These are phyloP conservation scores for Aphodius granarius DNA, from an alignment of 2,888 invertebrate genomes.

Conservation along the genomic window DNA sequence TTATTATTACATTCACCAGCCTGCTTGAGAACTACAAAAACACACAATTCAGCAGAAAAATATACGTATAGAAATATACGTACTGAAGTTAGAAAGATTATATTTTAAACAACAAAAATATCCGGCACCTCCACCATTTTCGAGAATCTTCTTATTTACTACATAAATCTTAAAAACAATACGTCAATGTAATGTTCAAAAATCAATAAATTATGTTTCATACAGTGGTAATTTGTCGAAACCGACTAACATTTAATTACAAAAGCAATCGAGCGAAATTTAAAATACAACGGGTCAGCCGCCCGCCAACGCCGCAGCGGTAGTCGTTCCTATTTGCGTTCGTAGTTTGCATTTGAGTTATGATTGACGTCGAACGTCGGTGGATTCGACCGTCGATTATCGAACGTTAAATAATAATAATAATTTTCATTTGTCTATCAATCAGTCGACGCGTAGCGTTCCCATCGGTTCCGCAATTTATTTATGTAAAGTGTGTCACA, in stretches of 20 bases:
- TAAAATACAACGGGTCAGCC: constrained; percentile 3
- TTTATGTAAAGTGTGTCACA: constrained; percentile 26
- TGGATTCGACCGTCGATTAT: constrained; percentile 23
- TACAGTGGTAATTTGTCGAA: constrained; percentile 10
- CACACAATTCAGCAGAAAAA: too few relatives aligned
- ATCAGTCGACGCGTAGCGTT: constrained; percentile 17
- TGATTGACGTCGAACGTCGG: constrained; percentile 20
- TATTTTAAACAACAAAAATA: too few relatives aligned
- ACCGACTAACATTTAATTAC: constrained; percentile 11
- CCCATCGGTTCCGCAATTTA: constrained; percentile 20
- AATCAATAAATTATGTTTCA: constrained; percentile 8
- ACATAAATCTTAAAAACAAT: too few relatives aligned
- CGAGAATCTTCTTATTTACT: too few relatives aligned
- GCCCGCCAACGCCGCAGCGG: too few relatives aligned
- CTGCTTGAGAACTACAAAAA: too few relatives aligned
- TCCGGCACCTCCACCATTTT: too few relatives aligned
- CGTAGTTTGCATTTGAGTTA: constrained; percentile 17
- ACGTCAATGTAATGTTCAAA: not conserved
- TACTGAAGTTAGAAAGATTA: too few relatives aligned
- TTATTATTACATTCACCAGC: too few relatives aligned
- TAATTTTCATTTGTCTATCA: constrained; percentile 28
- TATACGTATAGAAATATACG: too few relatives aligned
- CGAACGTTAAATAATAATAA: constrained; percentile 26
- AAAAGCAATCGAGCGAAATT: constrained; percentile 3
- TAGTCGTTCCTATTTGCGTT: not conserved